Base-by-base conservation (phyloP, 2,888 invertebrate species). In the Miltochrista miniata region DNA sequence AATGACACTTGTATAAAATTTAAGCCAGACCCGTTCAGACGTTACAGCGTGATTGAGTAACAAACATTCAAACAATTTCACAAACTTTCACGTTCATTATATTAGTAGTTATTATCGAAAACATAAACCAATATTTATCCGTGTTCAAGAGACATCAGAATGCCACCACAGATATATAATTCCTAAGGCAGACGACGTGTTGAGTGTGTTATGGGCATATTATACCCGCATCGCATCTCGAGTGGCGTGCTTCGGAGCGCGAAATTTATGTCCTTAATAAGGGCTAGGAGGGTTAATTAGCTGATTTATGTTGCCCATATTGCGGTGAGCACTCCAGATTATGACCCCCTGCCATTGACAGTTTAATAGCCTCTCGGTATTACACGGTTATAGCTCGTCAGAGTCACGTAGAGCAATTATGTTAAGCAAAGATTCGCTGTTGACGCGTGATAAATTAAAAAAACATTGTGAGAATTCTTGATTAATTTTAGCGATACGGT, bases 221-320 rank as follows among this genome's bases (percentile, higher is more conserved):
- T 24, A 79, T 83, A 74, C 83, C 82, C 80, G 74, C 81, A 83
- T 83, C 79, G 80, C 80, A 79, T 77, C 81, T 82, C 71, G 82
- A 85, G 84, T 82, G 79, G 74, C 70, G 79, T 77, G 82, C 80
- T 75, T 73, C 72, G 68, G 69, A 78, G 81, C 82, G 83, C 78
- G 76, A 87, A 90, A 90, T 90, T 87, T 89, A 90, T 89, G 87
- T 87, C 83, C 79, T 87, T 90, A 88, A 90, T 90, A 90, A 87
- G 87, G 83, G 79, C 83, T 76, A 69, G 76, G 83, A 78, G 85
- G 85, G 86, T 88, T 89, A 90, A 90, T 90, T 89, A 88, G 81
- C 81, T 87, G 88, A 90, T 88, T 90, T 88, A 90, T 85, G 84
- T 74, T 69, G 80, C 73, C 76, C 84, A 84, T 88, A 87, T 82